These are phyloP conservation scores for Caenorhabditis wallacei DNA, from an alignment of 2,888 invertebrate species.

Conservation along the genomic window DNA sequence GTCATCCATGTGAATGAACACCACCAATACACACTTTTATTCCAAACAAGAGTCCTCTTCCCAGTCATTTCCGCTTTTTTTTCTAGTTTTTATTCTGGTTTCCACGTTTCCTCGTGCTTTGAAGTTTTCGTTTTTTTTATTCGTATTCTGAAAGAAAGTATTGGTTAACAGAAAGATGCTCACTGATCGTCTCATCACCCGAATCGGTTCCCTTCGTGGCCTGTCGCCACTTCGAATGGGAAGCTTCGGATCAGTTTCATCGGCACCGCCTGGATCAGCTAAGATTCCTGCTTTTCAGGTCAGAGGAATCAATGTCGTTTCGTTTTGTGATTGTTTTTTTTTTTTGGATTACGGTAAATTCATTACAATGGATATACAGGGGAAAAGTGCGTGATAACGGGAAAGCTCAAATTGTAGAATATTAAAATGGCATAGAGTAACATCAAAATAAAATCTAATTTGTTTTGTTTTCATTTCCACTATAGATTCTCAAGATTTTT, in stretches of 20 bases:
- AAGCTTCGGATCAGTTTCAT: conserved; percentile 62
- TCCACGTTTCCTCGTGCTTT: conserved; percentile 41
- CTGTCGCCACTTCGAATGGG: conserved; percentile 67
- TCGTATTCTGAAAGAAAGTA: not conserved
- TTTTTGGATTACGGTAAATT: not conserved
- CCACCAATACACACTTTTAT: conserved; percentile 33
- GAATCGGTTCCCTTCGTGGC: conserved; percentile 70
- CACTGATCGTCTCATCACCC: conserved; percentile 69
- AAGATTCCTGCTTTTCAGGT: conserved; percentile 70
- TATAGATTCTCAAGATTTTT: too few species aligned
- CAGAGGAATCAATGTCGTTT: conserved; percentile 8
- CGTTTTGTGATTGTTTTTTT: not conserved
- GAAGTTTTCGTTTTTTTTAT: conserved; percentile 9
- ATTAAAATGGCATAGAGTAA: too few species aligned
- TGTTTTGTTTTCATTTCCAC: too few species aligned
- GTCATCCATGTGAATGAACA: conserved; percentile 60
- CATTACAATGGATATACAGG: too few species aligned
- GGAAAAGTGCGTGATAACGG: too few species aligned
- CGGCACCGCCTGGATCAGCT: conserved; percentile 68
- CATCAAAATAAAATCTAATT: too few species aligned
- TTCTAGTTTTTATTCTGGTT: not conserved
- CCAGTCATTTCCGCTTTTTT: conserved; percentile 25
- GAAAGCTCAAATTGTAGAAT: too few species aligned
- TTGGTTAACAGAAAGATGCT: conserved; percentile 69
- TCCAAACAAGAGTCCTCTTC: not conserved